A percentile compares a stretch with the other conserved stretches of the same genome.
Conservation (phyloP, 2,113 vertebrate species). For the Oxyura jamaicensis region DNA sequence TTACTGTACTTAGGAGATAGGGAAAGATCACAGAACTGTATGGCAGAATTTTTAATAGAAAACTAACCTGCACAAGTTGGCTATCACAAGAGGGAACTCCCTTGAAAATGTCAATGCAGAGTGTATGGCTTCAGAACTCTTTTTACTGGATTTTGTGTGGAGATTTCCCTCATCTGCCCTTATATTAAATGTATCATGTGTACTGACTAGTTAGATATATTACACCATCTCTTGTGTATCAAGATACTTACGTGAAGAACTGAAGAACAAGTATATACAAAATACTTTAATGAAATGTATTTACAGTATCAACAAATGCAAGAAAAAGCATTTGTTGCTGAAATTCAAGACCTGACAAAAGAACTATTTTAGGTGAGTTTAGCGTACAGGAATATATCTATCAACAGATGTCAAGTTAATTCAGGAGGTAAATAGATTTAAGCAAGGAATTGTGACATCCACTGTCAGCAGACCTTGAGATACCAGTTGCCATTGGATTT, state of each 20-base stretch:
- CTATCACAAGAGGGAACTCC: not conserved
- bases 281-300: not conserved
- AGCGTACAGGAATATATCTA: conserved; percentile 8
- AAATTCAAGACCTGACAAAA: conserved; percentile 10
- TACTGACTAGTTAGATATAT: not conserved
- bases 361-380: conserved; percentile 6
- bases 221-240: not conserved
- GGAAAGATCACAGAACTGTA: not conserved
- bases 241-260: not conserved
- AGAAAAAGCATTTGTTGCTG: not conserved
- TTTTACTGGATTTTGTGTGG: not conserved
- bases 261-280: not conserved
- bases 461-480: conserved; percentile 47
- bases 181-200: not conserved
- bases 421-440: conserved; percentile 48
- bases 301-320: not conserved
- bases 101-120: not conserved
- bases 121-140: not conserved
- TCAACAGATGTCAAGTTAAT: conserved; percentile 68
- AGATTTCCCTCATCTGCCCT: not conserved
- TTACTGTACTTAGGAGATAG: not conserved
- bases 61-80: not conserved
- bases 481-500: conserved; percentile 42
- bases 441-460: conserved; percentile 52
- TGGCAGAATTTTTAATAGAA: not conserved